These are phyloP conservation scores for Microcebus ravelobensis DNA, from an alignment of 2,113 vertebrate species.

Conservation along the genomic window DNA sequence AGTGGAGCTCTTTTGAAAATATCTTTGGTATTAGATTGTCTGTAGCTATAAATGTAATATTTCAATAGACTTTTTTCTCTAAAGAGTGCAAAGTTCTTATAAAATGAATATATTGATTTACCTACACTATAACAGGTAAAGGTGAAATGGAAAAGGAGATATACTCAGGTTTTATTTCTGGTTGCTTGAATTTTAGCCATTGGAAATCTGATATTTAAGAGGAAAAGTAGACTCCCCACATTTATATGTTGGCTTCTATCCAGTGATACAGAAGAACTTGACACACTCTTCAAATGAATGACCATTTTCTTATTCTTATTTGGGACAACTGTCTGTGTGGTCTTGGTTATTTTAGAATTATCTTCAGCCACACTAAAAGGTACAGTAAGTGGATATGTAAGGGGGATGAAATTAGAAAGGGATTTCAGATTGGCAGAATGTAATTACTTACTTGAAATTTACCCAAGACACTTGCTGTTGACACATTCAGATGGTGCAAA, in stretches of 20 bases:
- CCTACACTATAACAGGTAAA: neutral
- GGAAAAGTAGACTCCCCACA: neutral
- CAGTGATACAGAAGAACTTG: neutral
- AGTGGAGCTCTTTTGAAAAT: conserved; percentile 54
- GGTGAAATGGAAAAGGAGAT: neutral
- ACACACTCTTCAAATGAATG: conserved; percentile 1
- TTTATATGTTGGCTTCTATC: conserved; percentile 40
- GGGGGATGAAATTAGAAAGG: conserved; percentile 49
- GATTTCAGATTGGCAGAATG: conserved; percentile 55
- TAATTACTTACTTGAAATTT: conserved; percentile 75
- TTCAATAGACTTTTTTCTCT: conserved; percentile 48
- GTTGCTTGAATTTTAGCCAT: conserved; percentile 47
- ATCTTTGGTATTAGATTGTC: conserved; percentile 55
- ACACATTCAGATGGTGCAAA: conserved; percentile 67
- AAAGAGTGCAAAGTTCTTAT: conserved; percentile 44
- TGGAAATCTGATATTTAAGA: conserved; percentile 32
- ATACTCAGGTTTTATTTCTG: conserved; percentile 36
- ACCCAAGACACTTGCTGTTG: conserved; percentile 69
- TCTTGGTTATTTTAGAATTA: conserved; percentile 58
- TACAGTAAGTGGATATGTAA: conserved; percentile 47
- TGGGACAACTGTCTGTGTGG: conserved; percentile 38
- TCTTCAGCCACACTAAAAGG: conserved; percentile 12
- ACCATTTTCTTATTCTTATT: conserved; percentile 51
- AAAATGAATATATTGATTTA: conserved; percentile 67
- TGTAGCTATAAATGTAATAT: conserved; percentile 57